Base-by-base conservation (phyloP, 2,113 vertebrate genomes). In the Balaenoptera acutorostrata region DNA sequence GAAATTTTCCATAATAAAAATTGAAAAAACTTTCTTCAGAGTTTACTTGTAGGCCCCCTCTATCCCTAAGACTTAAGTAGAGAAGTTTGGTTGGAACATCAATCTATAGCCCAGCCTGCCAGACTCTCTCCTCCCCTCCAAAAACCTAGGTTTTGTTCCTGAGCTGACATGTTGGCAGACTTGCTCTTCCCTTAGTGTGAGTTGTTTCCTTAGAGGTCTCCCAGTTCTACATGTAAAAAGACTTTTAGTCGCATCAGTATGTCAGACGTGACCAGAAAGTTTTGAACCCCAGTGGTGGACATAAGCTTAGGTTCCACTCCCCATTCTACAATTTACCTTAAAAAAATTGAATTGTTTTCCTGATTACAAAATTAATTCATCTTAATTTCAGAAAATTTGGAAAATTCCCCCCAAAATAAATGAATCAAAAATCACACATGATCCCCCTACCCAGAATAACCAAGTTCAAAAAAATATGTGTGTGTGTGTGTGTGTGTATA, bases 1-100 rank as follows among this genome's bases (percentile, higher is more conserved):
- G 85, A 97, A 95, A 93, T 82, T 97, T 98, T 97, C 85, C 95
- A 74, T 96, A 96, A 97, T 97, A 97, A 97, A 98, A 94, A 52
- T 86, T 95, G 46, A 74, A 90, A 87, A 89, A 75, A 64, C 69
- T 64, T 85, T 88, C 29, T 90, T 95, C 57, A 68, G 59, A 61
- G 25, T 95, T 90, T 95, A 64, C 44, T 97, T 95, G 6, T 86
- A 93, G 29, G 25, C 13, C 8, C 25, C 18, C 3, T 75, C 20
- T 88, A 1, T 81, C 12, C 57, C 25, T 77, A 66, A 57, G 18
- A 75, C 27, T 41, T 90, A 94, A 88, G 31, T 90, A 75, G 59
- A 39, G 74, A 88, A 92, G 21, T 21, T 15, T 87, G 41, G 18
- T 83, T 55, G 88, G 75, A 95, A 91, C 52, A 86, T 33, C 63